A percentile compares a stretch with the other conserved stretches of the same genome.
Evolutionary conservation across 2,797 vertebrate species (phyloP).

Genomic region (Onychomys torridus): DNA sequence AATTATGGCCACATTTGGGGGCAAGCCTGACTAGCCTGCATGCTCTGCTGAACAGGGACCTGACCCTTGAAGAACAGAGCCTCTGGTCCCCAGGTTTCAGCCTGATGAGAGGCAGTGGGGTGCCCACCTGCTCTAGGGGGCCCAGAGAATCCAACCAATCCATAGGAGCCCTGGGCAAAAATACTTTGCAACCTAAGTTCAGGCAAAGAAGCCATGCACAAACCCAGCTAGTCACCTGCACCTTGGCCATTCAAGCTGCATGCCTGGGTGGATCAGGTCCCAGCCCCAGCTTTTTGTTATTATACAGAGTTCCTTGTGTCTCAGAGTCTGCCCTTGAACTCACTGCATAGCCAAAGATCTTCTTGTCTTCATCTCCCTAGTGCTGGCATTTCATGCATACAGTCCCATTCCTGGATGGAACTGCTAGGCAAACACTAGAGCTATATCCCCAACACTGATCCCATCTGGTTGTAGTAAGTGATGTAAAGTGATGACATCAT

Average conservation of each 20-base stretch:
- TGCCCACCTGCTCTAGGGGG: background rate
- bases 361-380: background rate
- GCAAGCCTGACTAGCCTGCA: background rate
- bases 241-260: background rate
- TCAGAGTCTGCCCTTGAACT: background rate
- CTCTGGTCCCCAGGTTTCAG: background rate
- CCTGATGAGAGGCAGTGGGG: background rate
- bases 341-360: background rate
- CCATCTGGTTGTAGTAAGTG: background rate
- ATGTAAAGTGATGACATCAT: background rate
- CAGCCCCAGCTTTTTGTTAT: background rate
- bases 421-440: background rate
- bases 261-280: background rate
- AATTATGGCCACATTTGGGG: slow-evolving; percentile 34
- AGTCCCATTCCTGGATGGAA: too few species aligned
- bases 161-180: background rate
- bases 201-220: background rate
- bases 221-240: background rate
- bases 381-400: background rate
- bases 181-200: background rate
- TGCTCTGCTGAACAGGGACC: background rate
- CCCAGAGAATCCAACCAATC: background rate
- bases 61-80: background rate
- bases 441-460: background rate
- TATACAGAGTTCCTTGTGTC: background rate